A percentile compares a stretch with the other conserved stretches of the same genome.
Evolutionary conservation across 2,888 invertebrate species (phyloP).

Genomic region (Ophioninae sp.): DNA sequence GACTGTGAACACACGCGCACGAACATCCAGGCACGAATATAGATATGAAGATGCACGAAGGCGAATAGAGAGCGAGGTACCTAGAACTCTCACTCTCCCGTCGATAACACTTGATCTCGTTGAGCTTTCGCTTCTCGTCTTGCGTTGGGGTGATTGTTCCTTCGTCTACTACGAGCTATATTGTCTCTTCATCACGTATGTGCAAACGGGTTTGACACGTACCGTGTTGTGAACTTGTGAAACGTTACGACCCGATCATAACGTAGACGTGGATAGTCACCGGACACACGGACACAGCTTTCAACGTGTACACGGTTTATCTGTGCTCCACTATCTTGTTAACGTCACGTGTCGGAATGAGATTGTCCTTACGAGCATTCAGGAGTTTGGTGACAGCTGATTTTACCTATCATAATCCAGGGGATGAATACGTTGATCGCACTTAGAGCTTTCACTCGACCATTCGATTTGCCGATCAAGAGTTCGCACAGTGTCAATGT

Average conservation of each 20-base stretch:
- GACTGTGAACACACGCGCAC: slow-evolving; percentile 22
- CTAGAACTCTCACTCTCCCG: slow-evolving; percentile 44
- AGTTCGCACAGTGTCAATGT: not conserved
- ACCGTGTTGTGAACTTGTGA: not conserved
- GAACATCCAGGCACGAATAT: slow-evolving; percentile 9
- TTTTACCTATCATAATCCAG: slow-evolving; percentile 18
- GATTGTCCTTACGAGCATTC: slow-evolving; percentile 52
- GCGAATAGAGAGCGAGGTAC: slow-evolving; percentile 21
- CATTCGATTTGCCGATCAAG: no score
- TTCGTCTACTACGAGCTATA: not conserved
- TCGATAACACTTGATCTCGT: slow-evolving; percentile 60
- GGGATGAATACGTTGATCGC: not conserved
- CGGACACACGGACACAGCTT: slow-evolving; percentile 8
- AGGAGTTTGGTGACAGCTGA: slow-evolving; percentile 35
- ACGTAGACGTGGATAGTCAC: slow-evolving; percentile 3
- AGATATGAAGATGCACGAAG: not conserved
- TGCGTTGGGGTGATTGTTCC: not conserved
- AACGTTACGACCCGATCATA: slow-evolving; percentile 22
- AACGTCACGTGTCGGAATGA: slow-evolving; percentile 64
- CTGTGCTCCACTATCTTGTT: slow-evolving; percentile 18
- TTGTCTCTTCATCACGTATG: not conserved
- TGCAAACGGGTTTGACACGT: not conserved
- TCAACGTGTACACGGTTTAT: slow-evolving; percentile 1
- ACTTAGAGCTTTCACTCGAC: no score
- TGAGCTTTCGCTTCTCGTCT: slow-evolving; percentile 42